A percentile compares a stretch with the other conserved stretches of the same genome.
Conservation (phyloP, 2,113 vertebrate species). For the Proterorhinus semilunaris region DNA sequence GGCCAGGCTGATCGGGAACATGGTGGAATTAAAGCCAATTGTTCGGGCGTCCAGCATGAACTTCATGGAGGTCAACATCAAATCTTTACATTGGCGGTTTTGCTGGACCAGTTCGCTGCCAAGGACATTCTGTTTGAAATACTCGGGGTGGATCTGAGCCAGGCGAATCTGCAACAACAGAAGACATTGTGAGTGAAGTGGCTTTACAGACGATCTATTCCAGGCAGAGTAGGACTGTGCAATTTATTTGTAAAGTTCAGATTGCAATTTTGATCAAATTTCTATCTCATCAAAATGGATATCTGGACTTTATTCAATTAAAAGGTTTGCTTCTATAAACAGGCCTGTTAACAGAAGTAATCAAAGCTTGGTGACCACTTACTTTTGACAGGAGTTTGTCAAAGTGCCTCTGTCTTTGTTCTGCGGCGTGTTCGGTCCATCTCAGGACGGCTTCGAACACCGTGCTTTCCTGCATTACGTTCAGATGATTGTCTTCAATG, state of each 20-base stretch:
- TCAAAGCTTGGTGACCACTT: neutral
- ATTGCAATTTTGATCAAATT: too few species aligned
- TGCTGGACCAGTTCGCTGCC: neutral
- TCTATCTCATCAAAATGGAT: too few species aligned
- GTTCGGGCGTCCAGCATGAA: neutral
- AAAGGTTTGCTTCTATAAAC: too few species aligned
- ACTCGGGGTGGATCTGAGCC: neutral
- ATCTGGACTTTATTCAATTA: too few species aligned
- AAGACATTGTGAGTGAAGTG: too few species aligned
- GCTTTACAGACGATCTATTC: too few species aligned
- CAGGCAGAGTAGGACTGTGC: too few species aligned
- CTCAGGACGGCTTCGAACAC: constrained; percentile 43
- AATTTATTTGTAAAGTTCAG: too few species aligned
- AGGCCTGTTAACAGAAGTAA: neutral
- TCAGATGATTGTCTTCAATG: constrained; percentile 57
- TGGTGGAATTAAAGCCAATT: neutral
- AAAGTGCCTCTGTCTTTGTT: constrained; percentile 21
- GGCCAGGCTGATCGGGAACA: neutral
- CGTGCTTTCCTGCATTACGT: constrained; percentile 20
- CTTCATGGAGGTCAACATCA: constrained; percentile 3
- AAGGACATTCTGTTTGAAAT: constrained; percentile 8
- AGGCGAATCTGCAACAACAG: constrained; percentile 21
- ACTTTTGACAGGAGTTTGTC: neutral
- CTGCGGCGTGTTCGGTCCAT: constrained; percentile 15
- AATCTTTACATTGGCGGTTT: neutral